phyloP scores from a whole-genome alignment of 2,113 vertebrate genomes.

The Alligator sinensis region DNA sequence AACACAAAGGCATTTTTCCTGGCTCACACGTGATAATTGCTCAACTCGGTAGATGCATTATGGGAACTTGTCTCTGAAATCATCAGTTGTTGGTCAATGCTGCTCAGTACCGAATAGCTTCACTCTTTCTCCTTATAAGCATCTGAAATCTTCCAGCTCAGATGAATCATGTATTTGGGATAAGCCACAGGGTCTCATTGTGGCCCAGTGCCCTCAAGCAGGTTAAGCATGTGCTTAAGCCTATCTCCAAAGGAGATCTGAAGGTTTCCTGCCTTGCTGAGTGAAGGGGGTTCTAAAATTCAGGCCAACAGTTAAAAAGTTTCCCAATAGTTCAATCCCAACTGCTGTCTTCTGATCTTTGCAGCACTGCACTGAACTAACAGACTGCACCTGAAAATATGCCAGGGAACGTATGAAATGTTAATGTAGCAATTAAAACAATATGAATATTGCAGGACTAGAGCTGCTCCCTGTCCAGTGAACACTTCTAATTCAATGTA shows the following conservation, averaged over 20 bases:
- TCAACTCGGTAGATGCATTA: background rate
- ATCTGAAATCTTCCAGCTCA: background rate
- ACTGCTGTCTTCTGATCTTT: slow-evolving; percentile 58
- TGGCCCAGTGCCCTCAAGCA: background rate
- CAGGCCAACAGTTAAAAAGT: background rate
- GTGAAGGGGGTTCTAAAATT: background rate
- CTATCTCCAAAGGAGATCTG: background rate
- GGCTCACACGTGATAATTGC: fast-evolving
- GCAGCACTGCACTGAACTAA: slow-evolving; percentile 26
- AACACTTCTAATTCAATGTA: slow-evolving; percentile 66
- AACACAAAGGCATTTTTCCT: background rate
- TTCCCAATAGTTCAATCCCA: slow-evolving; percentile 15
- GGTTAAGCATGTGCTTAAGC: too few species aligned
- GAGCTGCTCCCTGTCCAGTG: slow-evolving; percentile 68
- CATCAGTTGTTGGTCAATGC: background rate
- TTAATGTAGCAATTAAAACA: slow-evolving; percentile 78
- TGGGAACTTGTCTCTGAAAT: background rate
- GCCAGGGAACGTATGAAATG: slow-evolving; percentile 72
- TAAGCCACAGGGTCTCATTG: background rate
- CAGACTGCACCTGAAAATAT: slow-evolving; percentile 52
- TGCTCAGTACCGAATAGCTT: background rate
- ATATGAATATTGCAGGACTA: slow-evolving; percentile 72
- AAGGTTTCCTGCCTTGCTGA: slow-evolving; percentile 1
- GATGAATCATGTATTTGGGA: background rate
- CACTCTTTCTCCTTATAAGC: background rate